phyloP scores from a whole-genome alignment of 2,888 invertebrate genomes.

The Ceramica pisi region DNA sequence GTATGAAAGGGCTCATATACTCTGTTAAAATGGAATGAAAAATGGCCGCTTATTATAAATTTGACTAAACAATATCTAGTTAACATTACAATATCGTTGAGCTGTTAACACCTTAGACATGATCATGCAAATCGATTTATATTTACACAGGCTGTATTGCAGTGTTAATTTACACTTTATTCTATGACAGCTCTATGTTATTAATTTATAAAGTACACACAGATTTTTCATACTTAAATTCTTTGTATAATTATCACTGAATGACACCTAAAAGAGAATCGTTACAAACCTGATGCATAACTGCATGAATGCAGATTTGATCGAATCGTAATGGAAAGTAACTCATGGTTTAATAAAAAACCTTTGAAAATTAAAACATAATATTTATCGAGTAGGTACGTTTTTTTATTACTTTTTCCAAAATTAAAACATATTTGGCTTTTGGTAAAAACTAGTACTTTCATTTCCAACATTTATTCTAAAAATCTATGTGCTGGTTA shows the following conservation, averaged over 20 bases:
- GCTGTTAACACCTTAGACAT: constrained; percentile 86
- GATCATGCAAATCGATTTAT: constrained; percentile 83
- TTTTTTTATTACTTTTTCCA: too few relatives aligned
- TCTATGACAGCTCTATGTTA: constrained; percentile 69
- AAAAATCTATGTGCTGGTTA: not conserved
- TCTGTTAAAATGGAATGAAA: constrained; percentile 63
- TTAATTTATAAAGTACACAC: not conserved
- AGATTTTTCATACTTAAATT: too few relatives aligned
- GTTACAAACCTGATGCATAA: too few relatives aligned
- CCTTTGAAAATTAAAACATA: too few relatives aligned
- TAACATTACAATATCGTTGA: constrained; percentile 87
- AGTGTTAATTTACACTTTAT: constrained; percentile 66
- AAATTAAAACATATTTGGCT: not conserved
- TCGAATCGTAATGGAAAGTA: too few relatives aligned
- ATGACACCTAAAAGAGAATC: too few relatives aligned
- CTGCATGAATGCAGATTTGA: too few relatives aligned
- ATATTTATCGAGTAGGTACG: too few relatives aligned
- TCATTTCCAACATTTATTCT: not conserved
- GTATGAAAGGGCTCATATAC: constrained; percentile 51
- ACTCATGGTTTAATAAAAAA: too few relatives aligned
- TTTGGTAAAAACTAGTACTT: not conserved
- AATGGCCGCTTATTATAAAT: constrained; percentile 79
- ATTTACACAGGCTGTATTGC: constrained; percentile 82
- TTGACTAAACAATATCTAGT: constrained; percentile 79
- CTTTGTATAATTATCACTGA: too few relatives aligned